Percentiles rank a stretch among this genome's conserved stretches.
Conservation (phyloP, 1,140 invertebrate species). For the Maconellicoccus hirsutus region DNA sequence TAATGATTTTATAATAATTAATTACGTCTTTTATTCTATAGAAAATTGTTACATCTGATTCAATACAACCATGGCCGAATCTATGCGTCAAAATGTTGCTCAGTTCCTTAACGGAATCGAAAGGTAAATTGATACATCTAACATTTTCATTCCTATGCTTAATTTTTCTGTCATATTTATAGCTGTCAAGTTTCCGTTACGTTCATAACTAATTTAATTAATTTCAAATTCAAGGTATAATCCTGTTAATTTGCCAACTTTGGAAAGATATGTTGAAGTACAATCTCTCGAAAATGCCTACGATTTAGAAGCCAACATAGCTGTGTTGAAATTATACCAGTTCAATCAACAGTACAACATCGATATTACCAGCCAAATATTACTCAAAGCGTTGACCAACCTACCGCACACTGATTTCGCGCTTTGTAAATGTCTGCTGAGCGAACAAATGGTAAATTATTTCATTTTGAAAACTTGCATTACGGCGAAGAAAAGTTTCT, state of each 20-base stretch:
- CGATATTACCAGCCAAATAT: conserved; percentile 68
- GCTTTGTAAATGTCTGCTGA: conserved; percentile 87
- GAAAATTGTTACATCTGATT: background rate
- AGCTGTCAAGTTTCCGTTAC: background rate
- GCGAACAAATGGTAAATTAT: conserved; percentile 60
- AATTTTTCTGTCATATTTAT: conserved; percentile 7
- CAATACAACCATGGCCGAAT: conserved; percentile 45
- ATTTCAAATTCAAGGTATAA: conserved; percentile 60
- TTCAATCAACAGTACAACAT: conserved; percentile 79
- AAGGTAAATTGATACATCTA: conserved; percentile 42
- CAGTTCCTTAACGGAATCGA: conserved; percentile 66
- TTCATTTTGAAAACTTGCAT: background rate
- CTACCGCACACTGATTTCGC: conserved; percentile 94
- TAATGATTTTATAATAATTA: too few species aligned
- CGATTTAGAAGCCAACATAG: conserved; percentile 91
- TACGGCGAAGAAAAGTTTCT: background rate
- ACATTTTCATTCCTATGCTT: too few species aligned
- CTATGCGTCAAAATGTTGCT: conserved; percentile 60
- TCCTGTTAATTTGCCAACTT: conserved; percentile 75
- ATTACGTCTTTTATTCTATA: too few species aligned
- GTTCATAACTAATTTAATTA: background rate
- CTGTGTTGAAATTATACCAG: conserved; percentile 82
- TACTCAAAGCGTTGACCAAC: conserved; percentile 90
- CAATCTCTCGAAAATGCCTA: conserved; percentile 89
- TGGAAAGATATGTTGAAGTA: conserved; percentile 86